Conservation (phyloP, 2,797 vertebrate genomes). For the Bradypus variegatus region DNA sequence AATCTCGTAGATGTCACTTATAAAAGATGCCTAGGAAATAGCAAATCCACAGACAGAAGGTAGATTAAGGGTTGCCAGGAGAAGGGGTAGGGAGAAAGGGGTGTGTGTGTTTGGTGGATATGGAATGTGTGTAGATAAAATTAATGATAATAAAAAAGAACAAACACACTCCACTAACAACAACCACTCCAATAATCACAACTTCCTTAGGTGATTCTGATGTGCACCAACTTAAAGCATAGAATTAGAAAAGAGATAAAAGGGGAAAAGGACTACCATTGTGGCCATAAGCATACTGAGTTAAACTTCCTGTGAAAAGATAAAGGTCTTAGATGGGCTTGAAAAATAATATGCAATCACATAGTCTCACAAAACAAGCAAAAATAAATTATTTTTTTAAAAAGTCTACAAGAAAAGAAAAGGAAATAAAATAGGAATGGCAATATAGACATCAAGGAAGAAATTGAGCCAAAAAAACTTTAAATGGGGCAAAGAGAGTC, state of each 20-base stretch:
- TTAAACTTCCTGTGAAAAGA: not conserved
- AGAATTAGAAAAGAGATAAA: not conserved
- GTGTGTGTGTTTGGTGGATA: not conserved
- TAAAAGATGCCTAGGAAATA: not conserved
- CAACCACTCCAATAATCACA: not conserved
- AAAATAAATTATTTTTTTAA: not conserved
- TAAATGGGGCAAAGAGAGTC: not conserved
- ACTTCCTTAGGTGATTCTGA: not conserved
- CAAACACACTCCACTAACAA: too few relatives aligned
- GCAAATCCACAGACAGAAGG: not conserved
- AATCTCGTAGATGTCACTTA: not conserved
- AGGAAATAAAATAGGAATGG: not conserved
- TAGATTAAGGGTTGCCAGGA: not conserved
- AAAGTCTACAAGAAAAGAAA: not conserved
- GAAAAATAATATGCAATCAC: not conserved
- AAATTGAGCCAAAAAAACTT: not conserved
- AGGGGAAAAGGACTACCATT: not conserved
- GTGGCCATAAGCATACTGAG: not conserved
- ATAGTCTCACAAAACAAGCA: not conserved
- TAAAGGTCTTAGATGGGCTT: not conserved
- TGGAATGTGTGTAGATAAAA: too few relatives aligned
- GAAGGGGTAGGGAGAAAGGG: not conserved
- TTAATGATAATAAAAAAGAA: too few relatives aligned
- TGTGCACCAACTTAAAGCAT: not conserved
- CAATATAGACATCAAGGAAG: not conserved